Evolutionary conservation across 2,888 invertebrate species (phyloP).

Genomic region (Esperia sulphurella): DNA sequence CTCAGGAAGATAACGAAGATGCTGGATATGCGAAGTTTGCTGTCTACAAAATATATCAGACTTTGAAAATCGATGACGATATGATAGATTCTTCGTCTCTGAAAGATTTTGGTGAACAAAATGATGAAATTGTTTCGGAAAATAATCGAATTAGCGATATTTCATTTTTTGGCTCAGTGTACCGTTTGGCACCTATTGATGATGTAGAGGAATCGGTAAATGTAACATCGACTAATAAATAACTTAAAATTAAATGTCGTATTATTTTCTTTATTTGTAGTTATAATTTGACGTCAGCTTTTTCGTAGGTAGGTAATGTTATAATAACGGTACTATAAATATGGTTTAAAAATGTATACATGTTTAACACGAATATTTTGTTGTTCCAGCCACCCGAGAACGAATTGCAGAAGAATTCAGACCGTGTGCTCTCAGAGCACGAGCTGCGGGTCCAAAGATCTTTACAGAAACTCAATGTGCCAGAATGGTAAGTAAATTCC

Average conservation of each 20-base stretch:
- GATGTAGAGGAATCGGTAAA: constrained; percentile 50
- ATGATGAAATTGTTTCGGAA: constrained; percentile 20
- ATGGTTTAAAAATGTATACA: not conserved
- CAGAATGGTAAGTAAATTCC: constrained; percentile 87
- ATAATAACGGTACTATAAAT: not conserved
- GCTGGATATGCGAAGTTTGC: constrained; percentile 56
- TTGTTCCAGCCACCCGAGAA: constrained; percentile 93
- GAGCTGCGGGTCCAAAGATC: constrained; percentile 96
- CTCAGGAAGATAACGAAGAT: constrained; percentile 36
- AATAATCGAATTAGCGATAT: constrained; percentile 25
- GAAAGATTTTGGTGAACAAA: constrained; percentile 40
- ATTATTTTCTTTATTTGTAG: not conserved
- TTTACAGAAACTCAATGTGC: constrained; percentile 94
- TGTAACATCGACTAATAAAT: constrained; percentile 24
- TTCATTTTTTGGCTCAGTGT: constrained; percentile 39
- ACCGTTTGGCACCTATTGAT: constrained; percentile 51
- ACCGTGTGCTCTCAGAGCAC: constrained; percentile 94
- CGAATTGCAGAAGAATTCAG: constrained; percentile 92
- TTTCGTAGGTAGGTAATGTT: constrained; percentile 7
- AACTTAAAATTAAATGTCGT: not conserved
- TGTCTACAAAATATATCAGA: constrained; percentile 55
- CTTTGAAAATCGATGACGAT: constrained; percentile 36
- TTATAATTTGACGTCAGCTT: not conserved
- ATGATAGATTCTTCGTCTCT: constrained; percentile 64
- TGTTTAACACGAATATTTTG: constrained; percentile 12